Conservation (phyloP, 1,140 invertebrate species). For the Lepidurus packardi region DNA sequence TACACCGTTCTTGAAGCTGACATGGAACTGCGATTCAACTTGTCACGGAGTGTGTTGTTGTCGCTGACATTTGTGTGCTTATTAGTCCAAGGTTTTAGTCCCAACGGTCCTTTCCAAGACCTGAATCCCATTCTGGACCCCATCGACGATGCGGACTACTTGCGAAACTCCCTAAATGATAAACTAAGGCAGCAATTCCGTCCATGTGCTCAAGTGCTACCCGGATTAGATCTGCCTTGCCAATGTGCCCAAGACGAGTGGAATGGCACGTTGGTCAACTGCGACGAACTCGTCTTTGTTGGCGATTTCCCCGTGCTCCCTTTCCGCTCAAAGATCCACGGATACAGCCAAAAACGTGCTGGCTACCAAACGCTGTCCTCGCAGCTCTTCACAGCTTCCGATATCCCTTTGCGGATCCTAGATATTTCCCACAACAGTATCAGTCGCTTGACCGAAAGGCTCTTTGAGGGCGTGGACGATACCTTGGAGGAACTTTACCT, state of each 20-base stretch:
- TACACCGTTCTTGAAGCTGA: neutral
- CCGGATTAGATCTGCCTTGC: conserved; percentile 39
- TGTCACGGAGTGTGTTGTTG: conserved; percentile 1
- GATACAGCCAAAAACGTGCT: conserved; percentile 66
- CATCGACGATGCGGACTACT: neutral
- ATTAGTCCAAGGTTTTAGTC: conserved; percentile 7
- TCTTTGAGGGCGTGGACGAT: conserved; percentile 57
- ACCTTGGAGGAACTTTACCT: conserved; percentile 65
- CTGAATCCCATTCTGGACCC: neutral
- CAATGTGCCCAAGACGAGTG: conserved; percentile 39
- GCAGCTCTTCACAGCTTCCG: conserved; percentile 58
- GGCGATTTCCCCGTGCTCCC: conserved; percentile 66
- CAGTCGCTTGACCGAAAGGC: conserved; percentile 66
- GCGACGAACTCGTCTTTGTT: conserved; percentile 72
- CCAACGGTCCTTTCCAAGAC: neutral
- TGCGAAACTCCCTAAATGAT: neutral
- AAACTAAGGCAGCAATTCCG: neutral
- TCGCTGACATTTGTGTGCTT: conserved; percentile 3
- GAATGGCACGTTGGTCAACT: conserved; percentile 58
- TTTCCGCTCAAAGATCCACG: conserved; percentile 64
- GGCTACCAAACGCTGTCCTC: conserved; percentile 72
- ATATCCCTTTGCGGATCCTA: conserved; percentile 61
- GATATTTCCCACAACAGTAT: conserved; percentile 78
- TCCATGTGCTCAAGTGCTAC: conserved; percentile 38
- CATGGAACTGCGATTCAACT: neutral